Percentiles rank a stretch among this genome's conserved stretches.
Evolutionary conservation across 2,797 vertebrate genomes (phyloP).

Genomic region (Phylloscopus collybita): DNA sequence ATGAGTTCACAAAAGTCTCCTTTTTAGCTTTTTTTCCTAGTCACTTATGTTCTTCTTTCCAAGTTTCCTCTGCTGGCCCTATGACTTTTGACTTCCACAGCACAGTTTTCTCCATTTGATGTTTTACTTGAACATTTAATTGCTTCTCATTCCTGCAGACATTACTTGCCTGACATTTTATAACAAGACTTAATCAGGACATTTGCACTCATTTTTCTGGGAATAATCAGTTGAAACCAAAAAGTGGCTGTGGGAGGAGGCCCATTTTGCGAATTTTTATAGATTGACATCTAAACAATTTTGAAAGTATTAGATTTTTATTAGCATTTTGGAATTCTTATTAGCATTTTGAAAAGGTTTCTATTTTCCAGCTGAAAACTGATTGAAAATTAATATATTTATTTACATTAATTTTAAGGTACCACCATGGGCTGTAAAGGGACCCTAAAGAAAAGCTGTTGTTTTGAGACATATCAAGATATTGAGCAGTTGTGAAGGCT

Average conservation of each 20-base stretch:
- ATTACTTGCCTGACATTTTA: slow-evolving; percentile 11
- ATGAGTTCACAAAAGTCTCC: neutral
- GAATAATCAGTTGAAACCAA: neutral
- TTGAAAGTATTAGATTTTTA: neutral
- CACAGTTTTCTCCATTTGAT: neutral
- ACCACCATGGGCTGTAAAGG: neutral
- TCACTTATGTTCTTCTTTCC: neutral
- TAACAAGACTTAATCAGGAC: slow-evolving; percentile 24
- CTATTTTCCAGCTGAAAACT: neutral
- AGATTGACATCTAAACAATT: neutral
- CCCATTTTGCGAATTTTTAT: neutral
- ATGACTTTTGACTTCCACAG: slow-evolving; percentile 19
- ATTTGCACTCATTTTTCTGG: neutral
- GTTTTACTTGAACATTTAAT: slow-evolving; percentile 44
- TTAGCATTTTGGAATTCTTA: neutral
- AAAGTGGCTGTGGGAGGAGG: neutral
- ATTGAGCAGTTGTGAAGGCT: neutral
- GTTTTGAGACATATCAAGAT: neutral
- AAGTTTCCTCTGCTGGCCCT: neutral
- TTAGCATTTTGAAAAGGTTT: neutral
- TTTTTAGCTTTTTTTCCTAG: neutral
- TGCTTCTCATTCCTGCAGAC: neutral
- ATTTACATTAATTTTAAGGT: neutral
- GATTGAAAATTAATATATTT: neutral
- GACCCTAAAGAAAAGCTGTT: neutral